A percentile compares a stretch with the other conserved stretches of the same genome.
Conservation (phyloP, 2,797 vertebrate species). For the Hydrolagus colliei region DNA sequence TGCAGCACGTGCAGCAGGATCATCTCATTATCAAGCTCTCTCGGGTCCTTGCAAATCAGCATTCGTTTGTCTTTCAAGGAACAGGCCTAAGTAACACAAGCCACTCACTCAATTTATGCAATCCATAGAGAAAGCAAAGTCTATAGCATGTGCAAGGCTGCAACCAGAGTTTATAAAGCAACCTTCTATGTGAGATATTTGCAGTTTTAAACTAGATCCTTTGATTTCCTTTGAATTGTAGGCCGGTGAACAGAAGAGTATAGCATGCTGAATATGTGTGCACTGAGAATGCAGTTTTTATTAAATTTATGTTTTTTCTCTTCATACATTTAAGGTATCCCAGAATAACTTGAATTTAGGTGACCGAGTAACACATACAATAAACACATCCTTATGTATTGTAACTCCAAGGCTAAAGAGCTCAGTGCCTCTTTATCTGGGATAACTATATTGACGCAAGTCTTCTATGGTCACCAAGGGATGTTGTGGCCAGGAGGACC, state of each 20-base stretch:
- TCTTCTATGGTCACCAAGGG: too few relatives aligned
- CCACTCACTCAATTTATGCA: slow-evolving; percentile 12
- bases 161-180: not conserved
- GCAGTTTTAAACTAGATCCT: too few relatives aligned
- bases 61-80: not conserved
- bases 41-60: slow-evolving; percentile 4
- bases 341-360: not conserved
- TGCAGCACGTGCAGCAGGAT: slow-evolving; percentile 46
- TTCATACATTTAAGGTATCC: not conserved
- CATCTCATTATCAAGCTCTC: slow-evolving; percentile 37
- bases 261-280: not conserved
- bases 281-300: not conserved
- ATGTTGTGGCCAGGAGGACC: too few relatives aligned
- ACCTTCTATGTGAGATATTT: not conserved
- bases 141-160: not conserved
- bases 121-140: slow-evolving; percentile 20
- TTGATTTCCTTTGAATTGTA: too few relatives aligned
- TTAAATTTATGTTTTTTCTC: not conserved
- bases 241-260: not conserved
- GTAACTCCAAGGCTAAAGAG: too few relatives aligned
- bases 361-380: too few relatives aligned
- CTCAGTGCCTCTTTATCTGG: too few relatives aligned
- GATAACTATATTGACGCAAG: too few relatives aligned
- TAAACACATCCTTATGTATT: too few relatives aligned
- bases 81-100: not conserved